These are phyloP conservation scores for Lottia gigantea DNA, from an alignment of 2,888 invertebrate species.

Conservation along the genomic window DNA sequence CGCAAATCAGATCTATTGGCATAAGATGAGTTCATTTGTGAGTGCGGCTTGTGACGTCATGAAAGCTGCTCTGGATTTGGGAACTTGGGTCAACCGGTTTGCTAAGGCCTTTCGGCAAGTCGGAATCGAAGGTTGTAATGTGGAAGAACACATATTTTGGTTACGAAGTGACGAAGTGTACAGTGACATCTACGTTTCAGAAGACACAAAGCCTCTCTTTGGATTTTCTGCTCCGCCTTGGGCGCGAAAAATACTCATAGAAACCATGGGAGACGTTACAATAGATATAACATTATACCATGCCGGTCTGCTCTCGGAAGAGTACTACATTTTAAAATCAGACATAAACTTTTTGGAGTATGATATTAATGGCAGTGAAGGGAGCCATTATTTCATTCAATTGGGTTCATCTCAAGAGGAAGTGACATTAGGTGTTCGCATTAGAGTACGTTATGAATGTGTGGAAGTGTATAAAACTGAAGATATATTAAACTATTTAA, in stretches of 20 bases:
- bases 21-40: constrained; percentile 32
- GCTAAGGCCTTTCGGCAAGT: constrained; percentile 38
- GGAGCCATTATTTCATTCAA: not conserved
- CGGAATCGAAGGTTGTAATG: constrained; percentile 42
- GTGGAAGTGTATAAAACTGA: not conserved
- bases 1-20: constrained; percentile 50
- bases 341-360: not conserved
- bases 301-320: not conserved
- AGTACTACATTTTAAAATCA: not conserved
- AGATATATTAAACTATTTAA: not conserved
- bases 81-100: constrained; percentile 32
- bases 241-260: constrained; percentile 20
- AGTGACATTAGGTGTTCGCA: not conserved
- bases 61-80: constrained; percentile 45
- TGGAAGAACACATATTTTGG: constrained; percentile 30
- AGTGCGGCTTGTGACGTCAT: constrained; percentile 46
- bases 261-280: not conserved
- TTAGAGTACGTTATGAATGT: not conserved
- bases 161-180: constrained; percentile 32
- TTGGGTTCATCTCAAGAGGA: not conserved
- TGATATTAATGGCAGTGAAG: not conserved
- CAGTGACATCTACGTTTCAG: constrained; percentile 29
- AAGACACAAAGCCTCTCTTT: constrained; percentile 34
- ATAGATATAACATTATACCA: not conserved
- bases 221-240: constrained; percentile 33